Conservation (phyloP, 2,113 vertebrate genomes). For the Tragulus kanchil region DNA sequence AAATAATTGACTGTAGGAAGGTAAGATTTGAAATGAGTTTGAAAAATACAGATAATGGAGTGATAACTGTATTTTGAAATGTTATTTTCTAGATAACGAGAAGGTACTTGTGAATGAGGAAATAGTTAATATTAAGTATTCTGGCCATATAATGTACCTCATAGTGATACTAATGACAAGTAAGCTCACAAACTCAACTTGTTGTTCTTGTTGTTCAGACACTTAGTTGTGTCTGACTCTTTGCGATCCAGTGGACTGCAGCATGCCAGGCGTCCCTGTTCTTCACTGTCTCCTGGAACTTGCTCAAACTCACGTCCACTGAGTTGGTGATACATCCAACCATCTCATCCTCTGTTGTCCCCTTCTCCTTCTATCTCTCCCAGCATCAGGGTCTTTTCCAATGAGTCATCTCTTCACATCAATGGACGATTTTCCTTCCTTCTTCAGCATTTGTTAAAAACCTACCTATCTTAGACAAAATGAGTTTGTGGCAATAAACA, state of each 20-base stretch:
- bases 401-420: no score
- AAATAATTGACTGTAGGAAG: background rate
- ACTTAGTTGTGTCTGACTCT: no score
- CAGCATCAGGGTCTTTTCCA: no score
- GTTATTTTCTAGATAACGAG: background rate
- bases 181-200: background rate
- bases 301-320: no score
- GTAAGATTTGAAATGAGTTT: background rate
- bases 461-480: background rate
- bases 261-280: no score
- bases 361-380: no score
- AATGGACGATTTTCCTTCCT: background rate
- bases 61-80: background rate
- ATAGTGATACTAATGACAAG: background rate
- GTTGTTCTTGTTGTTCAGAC: no score
- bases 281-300: no score
- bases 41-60: background rate
- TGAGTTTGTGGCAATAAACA: background rate
- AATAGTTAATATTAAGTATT: background rate
- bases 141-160: background rate
- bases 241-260: no score
- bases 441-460: background rate
- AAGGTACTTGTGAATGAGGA: background rate
- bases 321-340: no score
- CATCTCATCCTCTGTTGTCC: no score